These are phyloP conservation scores for Pristiophorus japonicus DNA, from an alignment of 2,113 vertebrate species.

Conservation along the genomic window DNA sequence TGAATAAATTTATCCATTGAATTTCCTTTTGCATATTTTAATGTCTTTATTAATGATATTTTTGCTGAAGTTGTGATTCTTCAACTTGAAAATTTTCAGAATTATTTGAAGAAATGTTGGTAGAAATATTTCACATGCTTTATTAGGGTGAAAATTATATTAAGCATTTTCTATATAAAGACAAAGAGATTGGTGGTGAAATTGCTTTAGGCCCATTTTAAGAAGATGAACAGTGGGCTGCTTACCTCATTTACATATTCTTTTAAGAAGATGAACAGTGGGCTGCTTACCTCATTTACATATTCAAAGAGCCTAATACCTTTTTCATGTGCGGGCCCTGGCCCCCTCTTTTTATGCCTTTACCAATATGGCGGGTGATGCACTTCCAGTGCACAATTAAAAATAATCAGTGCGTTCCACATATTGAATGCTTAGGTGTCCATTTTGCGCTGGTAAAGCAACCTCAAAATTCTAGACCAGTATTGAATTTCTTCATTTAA, in stretches of 20 bases:
- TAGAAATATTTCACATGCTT: neutral
- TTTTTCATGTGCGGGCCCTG: neutral
- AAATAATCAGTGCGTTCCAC: too few relatives aligned
- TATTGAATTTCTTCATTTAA: neutral
- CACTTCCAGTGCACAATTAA: too few relatives aligned
- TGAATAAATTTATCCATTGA: neutral
- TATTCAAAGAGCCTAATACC: neutral
- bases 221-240: neutral
- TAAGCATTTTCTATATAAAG: neutral
- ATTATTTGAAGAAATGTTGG: neutral
- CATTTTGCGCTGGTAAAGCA: neutral
- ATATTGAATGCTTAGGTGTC: too few relatives aligned
- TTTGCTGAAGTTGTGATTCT: neutral
- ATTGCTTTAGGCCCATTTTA: neutral
- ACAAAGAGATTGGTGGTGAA: neutral
- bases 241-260: neutral
- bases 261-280: neutral
- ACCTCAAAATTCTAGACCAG: neutral
- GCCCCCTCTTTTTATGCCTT: too few relatives aligned
- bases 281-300: neutral
- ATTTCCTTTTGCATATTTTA: neutral
- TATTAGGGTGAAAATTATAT: neutral
- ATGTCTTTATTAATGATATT: neutral
- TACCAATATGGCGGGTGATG: too few relatives aligned
- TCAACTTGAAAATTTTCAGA: neutral